Conservation (phyloP, 92 coral and sea anemone species). For the Porites evermanni region DNA sequence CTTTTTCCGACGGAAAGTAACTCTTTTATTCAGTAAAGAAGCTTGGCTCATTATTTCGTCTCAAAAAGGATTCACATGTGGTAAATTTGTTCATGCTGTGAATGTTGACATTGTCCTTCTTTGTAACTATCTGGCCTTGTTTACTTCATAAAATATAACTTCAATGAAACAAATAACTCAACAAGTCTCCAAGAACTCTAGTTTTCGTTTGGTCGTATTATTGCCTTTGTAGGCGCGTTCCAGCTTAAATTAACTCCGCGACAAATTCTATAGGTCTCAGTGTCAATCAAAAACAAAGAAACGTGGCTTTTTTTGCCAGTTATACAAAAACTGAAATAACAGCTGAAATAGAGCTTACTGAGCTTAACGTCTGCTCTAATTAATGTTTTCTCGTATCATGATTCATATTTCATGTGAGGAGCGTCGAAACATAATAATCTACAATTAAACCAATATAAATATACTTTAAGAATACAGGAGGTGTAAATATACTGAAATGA, state of each 20-base stretch:
- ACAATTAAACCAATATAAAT: no score
- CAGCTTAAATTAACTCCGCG: constrained; percentile 5
- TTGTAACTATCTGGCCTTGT: background rate
- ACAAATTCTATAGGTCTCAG: background rate
- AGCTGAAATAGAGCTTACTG: background rate
- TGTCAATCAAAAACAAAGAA: background rate
- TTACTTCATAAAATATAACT: background rate
- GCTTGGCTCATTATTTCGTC: background rate
- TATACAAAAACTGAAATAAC: background rate
- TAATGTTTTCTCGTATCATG: background rate
- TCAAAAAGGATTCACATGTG: constrained; percentile 20
- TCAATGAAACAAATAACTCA: background rate
- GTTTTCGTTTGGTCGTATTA: background rate
- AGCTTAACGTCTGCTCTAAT: background rate
- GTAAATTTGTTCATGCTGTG: constrained; percentile 41
- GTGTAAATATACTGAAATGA: no score
- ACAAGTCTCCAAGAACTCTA: background rate
- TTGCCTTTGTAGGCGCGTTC: background rate
- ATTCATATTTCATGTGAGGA: background rate
- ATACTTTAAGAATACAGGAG: no score
- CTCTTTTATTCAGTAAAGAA: background rate
- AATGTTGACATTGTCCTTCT: background rate
- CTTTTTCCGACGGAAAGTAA: constrained; percentile 27
- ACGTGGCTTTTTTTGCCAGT: background rate
- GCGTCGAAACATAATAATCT: background rate